These are phyloP conservation scores for Galerucella pusilla DNA, from an alignment of 2,888 invertebrate species.

Conservation along the genomic window DNA sequence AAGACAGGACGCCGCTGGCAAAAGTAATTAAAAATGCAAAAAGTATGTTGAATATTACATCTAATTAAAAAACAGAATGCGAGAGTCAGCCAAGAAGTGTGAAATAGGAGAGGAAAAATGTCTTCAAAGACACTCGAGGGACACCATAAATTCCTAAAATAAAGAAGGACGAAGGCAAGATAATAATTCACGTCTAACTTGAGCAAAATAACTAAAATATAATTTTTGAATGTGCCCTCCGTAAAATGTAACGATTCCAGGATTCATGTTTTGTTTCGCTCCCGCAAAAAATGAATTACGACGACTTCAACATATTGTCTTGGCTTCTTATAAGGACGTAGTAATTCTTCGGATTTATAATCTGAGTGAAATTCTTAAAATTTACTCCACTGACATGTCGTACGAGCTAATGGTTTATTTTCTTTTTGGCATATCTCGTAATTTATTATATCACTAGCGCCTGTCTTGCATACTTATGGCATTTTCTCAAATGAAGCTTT, in stretches of 20 bases:
- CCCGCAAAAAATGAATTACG: conserved; percentile 43
- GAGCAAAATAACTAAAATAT: conserved; percentile 55
- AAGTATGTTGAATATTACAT: conserved; percentile 55
- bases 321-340: conserved; percentile 22
- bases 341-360: conserved; percentile 17
- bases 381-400: conserved; percentile 23
- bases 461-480: neutral
- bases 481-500: neutral
- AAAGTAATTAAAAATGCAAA: conserved; percentile 56
- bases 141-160: conserved; percentile 54
- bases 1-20: conserved; percentile 26
- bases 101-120: conserved; percentile 54
- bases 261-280: conserved; percentile 42
- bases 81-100: conserved; percentile 46
- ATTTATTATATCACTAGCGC: neutral
- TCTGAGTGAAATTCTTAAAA: conserved; percentile 27
- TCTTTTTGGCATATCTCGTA: conserved; percentile 8
- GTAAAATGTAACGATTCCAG: conserved; percentile 53
- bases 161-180: conserved; percentile 52
- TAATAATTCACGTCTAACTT: conserved; percentile 56
- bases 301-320: conserved; percentile 39
- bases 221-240: conserved; percentile 53
- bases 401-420: conserved; percentile 20
- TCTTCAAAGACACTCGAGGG: conserved; percentile 56
- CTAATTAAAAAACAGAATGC: conserved; percentile 56